A percentile compares a stretch with the other conserved stretches of the same genome.
Conservation (phyloP, 2,888 invertebrate species). For the Boloria selene region DNA sequence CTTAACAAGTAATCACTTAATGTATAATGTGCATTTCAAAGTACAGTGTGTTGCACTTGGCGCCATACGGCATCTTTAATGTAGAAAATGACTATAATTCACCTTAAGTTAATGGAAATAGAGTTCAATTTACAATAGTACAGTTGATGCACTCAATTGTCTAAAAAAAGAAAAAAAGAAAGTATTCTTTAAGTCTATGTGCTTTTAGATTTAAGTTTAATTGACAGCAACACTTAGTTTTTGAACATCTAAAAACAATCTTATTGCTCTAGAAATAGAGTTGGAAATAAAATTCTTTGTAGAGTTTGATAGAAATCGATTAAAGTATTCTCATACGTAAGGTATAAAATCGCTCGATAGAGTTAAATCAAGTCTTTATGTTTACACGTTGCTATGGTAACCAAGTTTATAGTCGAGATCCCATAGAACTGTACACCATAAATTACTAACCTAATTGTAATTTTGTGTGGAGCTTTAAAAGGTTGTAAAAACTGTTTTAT, state of each 20-base stretch:
- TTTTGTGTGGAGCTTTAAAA: conserved; percentile 21
- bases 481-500: conserved; percentile 7
- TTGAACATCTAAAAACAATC: conserved; percentile 1
- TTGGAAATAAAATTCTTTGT: neutral
- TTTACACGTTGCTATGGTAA: conserved; percentile 55
- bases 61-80: conserved; percentile 36
- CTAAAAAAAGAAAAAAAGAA: neutral
- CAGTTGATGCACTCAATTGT: conserved; percentile 2
- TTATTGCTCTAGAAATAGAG: neutral
- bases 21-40: conserved; percentile 27
- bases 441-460: conserved; percentile 33
- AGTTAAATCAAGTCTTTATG: neutral
- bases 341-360: conserved; percentile 17
- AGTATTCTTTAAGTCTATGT: neutral
- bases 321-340: neutral
- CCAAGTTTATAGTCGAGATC: conserved; percentile 33
- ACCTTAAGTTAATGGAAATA: neutral
- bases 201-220: no score
- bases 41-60: conserved; percentile 29
- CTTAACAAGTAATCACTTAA: conserved; percentile 14
- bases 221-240: neutral
- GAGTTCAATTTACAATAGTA: neutral
- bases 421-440: conserved; percentile 33
- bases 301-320: neutral
- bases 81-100: conserved; percentile 5